Evolutionary conservation across 2,113 vertebrate species (phyloP).

Genomic region (Psettodes erumei): DNA sequence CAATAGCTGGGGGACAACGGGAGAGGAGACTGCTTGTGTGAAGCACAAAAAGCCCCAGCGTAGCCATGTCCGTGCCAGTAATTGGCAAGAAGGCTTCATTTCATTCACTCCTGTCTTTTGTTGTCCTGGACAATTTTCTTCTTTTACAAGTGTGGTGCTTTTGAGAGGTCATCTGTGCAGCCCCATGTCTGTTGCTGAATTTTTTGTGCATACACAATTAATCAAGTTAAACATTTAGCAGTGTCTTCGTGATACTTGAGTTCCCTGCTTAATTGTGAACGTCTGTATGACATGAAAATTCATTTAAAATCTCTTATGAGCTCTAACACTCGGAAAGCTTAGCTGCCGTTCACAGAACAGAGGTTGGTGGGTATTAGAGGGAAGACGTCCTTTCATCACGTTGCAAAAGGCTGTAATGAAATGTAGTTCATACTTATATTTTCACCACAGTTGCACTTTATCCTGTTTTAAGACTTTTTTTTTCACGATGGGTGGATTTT

Average conservation of each 20-base stretch:
- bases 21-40: conserved; percentile 75
- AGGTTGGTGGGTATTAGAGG: conserved; percentile 51
- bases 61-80: conserved; percentile 83
- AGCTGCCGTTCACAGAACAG: conserved; percentile 66
- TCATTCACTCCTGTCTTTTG: conserved; percentile 89
- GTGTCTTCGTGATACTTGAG: conserved; percentile 41
- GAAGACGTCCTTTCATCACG: conserved; percentile 69
- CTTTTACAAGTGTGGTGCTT: conserved; percentile 91
- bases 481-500: conserved; percentile 62
- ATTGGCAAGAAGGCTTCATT: conserved; percentile 93
- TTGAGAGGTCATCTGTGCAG: conserved; percentile 89
- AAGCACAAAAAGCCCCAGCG: conserved; percentile 87
- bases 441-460: conserved; percentile 71
- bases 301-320: conserved; percentile 72
- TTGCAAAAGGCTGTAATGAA: conserved; percentile 72
- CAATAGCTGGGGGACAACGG: conserved; percentile 82
- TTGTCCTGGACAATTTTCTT: conserved; percentile 85
- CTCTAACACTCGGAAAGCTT: conserved; percentile 75
- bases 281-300: conserved; percentile 58
- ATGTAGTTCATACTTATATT: conserved; percentile 65
- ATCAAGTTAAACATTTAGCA: conserved; percentile 83
- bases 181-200: conserved; percentile 13
- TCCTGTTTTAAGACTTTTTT: conserved; percentile 66
- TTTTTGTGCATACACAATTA: conserved; percentile 84
- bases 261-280: conserved; percentile 34